phyloP scores from a whole-genome alignment of 2,797 vertebrate genomes.

The Falco naumanni region DNA sequence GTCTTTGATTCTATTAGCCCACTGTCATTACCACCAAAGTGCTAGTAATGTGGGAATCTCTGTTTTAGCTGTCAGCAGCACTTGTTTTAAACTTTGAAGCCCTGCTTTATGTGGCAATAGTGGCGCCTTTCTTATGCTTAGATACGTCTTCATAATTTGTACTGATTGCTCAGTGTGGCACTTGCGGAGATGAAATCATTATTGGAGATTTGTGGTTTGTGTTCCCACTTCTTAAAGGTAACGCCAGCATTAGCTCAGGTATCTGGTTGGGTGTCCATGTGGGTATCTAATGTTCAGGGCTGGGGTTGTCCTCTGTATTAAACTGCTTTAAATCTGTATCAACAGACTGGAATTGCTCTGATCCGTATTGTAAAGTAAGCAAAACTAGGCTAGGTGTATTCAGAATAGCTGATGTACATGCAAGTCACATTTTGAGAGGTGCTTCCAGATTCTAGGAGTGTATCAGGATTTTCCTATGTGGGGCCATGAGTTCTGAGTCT shows the following conservation, averaged over 20 bases:
- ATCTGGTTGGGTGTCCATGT: background rate
- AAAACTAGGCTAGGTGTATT: background rate
- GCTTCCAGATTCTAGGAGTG: background rate
- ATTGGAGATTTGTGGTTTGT: background rate
- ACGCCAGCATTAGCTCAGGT: background rate
- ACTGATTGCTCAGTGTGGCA: background rate
- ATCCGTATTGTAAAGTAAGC: background rate
- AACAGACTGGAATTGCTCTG: background rate
- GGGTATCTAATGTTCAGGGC: background rate
- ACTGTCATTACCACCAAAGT: slow-evolving; percentile 64
- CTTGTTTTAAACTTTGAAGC: slow-evolving; percentile 51
- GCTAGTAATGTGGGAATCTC: slow-evolving; percentile 53
- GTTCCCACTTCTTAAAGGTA: background rate
- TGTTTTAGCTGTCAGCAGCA: slow-evolving; percentile 61
- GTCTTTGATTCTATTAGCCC: slow-evolving; percentile 66
- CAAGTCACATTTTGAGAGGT: background rate
- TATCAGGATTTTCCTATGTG: background rate
- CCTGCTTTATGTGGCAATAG: slow-evolving; percentile 24
- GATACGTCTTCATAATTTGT: slow-evolving; percentile 25
- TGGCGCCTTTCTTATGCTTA: background rate
- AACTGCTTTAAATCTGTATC: background rate
- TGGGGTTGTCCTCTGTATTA: background rate
- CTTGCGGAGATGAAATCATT: background rate
- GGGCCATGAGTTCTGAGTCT: background rate
- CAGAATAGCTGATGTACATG: background rate